Base-by-base conservation (phyloP, 1,140 invertebrate species). In the Drosophila paulistorum region DNA sequence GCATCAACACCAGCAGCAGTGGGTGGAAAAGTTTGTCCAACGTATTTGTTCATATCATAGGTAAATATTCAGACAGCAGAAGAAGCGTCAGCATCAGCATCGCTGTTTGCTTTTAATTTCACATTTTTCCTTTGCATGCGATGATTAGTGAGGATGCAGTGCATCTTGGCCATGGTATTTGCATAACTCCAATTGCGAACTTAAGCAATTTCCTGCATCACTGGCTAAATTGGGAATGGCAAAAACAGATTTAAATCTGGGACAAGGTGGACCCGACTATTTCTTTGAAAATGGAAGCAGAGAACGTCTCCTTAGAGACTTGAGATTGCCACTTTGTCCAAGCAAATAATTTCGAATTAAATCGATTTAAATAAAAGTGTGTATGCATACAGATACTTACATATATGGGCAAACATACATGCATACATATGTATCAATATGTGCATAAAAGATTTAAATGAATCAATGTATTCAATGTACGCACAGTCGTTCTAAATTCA, bases 61-160 rank as follows among this genome's bases (percentile, higher is more conserved):
- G 76, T 81, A 85, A 85, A 86, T 85, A 86, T 58, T 42, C 54
- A 33, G 58, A 30, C 69, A 48, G 23, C 69, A 48, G 14, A 0
- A 51, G 45, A 7, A 48, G 14, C 42, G 63, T 57, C 7, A 51
- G 45, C 17, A 68, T 57, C 30, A 63, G 71, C 63, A 69, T 62
- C 58, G 71, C 60, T 86, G 64, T 86, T 86, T 86, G 83, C 84
- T 79, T 86, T 86, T 89, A 83, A 86, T 86, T 81, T 87, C 37
- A 63, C 55, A 67, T 67, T 71, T 77, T 77, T 72, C 48, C 61
- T 41, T 57, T 66, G 51, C 37, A 57, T 70, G 57, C 63, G 30
- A 57, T 85, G 78, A 82, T 82, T 74, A 82, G 74, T 82, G 26
- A 59, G 42, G 57, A 45, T 20, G 62, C 57, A 62, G 33, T 62